Evolutionary conservation across 2,888 invertebrate genomes (phyloP).

Genomic region (Agrochola lota): DNA sequence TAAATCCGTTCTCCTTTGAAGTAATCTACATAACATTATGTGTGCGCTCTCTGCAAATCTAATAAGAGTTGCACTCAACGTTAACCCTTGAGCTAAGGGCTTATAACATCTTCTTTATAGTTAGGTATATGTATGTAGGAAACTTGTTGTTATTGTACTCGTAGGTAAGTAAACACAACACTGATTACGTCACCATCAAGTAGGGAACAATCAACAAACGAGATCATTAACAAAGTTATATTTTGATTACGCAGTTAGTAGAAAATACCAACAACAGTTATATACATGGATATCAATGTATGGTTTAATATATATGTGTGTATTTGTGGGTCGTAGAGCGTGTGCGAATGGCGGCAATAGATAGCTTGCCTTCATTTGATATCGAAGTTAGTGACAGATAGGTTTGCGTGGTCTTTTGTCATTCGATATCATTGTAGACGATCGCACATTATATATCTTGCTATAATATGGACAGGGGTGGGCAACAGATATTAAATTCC

Average conservation of each 20-base stretch:
- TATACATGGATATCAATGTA: conserved; percentile 20
- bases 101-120: conserved; percentile 31
- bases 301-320: not conserved
- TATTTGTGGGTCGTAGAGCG: conserved; percentile 19
- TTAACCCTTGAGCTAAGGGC: conserved; percentile 43
- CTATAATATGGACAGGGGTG: conserved; percentile 22
- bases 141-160: not conserved
- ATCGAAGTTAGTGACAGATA: conserved; percentile 56
- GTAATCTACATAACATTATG: conserved; percentile 60
- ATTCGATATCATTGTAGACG: conserved; percentile 38
- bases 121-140: conserved; percentile 4
- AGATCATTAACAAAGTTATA: conserved; percentile 54
- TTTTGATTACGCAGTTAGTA: conserved; percentile 50
- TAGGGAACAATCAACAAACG: conserved; percentile 37
- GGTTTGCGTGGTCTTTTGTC: conserved; percentile 53
- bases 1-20: conserved; percentile 62
- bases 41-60: conserved; percentile 51
- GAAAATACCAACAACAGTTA: conserved; percentile 19
- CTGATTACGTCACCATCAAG: conserved; percentile 22
- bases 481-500: conserved; percentile 41
- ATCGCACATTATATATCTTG: conserved; percentile 14
- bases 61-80: conserved; percentile 63
- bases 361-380: conserved; percentile 52
- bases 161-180: conserved; percentile 29
- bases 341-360: conserved; percentile 49